Conservation (phyloP, 92 coral and sea anemone genomes). For the Porites lobata region DNA sequence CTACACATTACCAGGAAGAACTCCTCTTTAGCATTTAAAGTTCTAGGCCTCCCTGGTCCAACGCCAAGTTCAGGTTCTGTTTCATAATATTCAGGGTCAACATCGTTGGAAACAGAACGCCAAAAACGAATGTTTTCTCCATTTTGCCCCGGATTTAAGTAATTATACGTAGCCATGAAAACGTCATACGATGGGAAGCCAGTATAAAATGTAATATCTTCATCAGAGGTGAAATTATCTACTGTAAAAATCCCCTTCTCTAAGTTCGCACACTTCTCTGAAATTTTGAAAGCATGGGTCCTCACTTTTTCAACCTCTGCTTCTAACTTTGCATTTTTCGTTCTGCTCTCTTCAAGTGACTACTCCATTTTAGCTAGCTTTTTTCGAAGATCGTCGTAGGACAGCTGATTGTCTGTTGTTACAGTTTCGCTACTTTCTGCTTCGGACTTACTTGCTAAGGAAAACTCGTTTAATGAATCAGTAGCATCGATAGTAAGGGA, state of each 20-base stretch:
- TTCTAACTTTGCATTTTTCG: conserved; percentile 16
- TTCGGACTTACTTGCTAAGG: not conserved
- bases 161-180: no score
- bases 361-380: conserved; percentile 29
- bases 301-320: conserved; percentile 29
- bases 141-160: no score
- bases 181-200: no score
- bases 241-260: conserved; percentile 12
- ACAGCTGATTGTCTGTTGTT: conserved; percentile 14
- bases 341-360: conserved; percentile 7
- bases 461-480: not conserved
- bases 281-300: conserved; percentile 20
- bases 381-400: conserved; percentile 21
- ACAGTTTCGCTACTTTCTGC: not conserved
- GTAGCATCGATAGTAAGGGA: not conserved
- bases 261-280: conserved; percentile 24
- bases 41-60: conserved; percentile 53
- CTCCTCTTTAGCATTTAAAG: conserved; percentile 39
- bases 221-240: no score
- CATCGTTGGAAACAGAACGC: conserved; percentile 32
- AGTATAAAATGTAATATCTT: no score
- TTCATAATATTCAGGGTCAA: conserved; percentile 41
- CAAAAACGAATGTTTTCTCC: conserved; percentile 7
- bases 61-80: conserved; percentile 38
- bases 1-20: conserved; percentile 47